phyloP scores from a whole-genome alignment of 1,140 invertebrate species.

The Psilanteris sp. region DNA sequence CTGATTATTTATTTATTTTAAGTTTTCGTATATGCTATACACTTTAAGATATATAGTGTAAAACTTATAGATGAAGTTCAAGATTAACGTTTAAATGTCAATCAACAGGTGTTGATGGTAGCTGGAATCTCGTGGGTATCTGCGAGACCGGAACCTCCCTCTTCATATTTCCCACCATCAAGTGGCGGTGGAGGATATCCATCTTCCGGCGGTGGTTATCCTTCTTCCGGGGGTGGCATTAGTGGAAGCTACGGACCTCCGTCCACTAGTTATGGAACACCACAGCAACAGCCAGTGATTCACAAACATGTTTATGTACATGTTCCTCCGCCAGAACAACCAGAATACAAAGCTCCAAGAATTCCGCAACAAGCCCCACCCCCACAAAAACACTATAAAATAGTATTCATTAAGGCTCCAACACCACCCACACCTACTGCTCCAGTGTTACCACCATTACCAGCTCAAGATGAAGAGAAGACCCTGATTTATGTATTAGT shows the following conservation, averaged over 20 bases:
- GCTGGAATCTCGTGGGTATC: slow-evolving; percentile 57
- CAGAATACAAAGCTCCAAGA: slow-evolving; percentile 84
- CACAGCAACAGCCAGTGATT: slow-evolving; percentile 86
- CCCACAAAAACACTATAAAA: slow-evolving; percentile 93
- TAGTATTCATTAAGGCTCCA: slow-evolving; percentile 93
- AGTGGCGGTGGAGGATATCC: slow-evolving; percentile 58
- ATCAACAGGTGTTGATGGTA: slow-evolving; percentile 61
- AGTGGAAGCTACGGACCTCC: slow-evolving; percentile 80
- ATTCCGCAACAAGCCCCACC: slow-evolving; percentile 79
- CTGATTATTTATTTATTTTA: too few species aligned
- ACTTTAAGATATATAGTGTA: too few species aligned
- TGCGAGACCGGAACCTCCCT: slow-evolving; percentile 70
- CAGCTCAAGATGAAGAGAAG: slow-evolving; percentile 91
- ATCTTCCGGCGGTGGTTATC: slow-evolving; percentile 48
- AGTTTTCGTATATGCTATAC: too few species aligned
- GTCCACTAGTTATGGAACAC: slow-evolving; percentile 85
- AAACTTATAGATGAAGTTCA: too few species aligned
- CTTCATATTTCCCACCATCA: slow-evolving; percentile 71
- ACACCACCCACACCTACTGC: slow-evolving; percentile 88
- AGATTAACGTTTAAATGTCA: slow-evolving; percentile 6
- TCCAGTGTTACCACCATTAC: slow-evolving; percentile 85
- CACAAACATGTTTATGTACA: slow-evolving; percentile 93
- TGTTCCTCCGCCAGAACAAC: slow-evolving; percentile 88
- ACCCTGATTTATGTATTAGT: slow-evolving; percentile 93
- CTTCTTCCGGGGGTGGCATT: slow-evolving; percentile 39